Conservation (phyloP, 2,888 invertebrate genomes). For the Athripsodes cinereus region DNA sequence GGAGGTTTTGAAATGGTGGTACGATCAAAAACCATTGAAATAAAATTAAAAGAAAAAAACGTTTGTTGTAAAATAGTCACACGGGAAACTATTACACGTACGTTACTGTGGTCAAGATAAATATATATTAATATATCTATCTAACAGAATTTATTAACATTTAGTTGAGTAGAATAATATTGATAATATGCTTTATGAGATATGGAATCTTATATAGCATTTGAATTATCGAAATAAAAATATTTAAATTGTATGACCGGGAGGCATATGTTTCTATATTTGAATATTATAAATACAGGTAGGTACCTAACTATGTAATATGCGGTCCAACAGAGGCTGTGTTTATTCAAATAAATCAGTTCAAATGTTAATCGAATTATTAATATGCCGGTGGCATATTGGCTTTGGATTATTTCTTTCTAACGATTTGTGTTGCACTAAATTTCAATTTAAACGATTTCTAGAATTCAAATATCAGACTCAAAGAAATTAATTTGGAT, state of each 20-base stretch:
- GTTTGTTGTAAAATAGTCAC: background rate
- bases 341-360: conserved; percentile 19
- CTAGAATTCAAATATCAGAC: too few species aligned
- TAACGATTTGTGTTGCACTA: too few species aligned
- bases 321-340: conserved; percentile 10
- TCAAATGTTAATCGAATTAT: conserved; percentile 21
- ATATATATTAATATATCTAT: too few species aligned
- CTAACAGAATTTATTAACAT: background rate
- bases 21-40: background rate
- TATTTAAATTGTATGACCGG: conserved; percentile 6
- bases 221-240: too few species aligned
- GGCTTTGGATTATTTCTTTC: background rate
- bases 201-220: too few species aligned
- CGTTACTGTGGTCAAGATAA: background rate
- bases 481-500: too few species aligned
- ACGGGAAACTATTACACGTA: conserved; percentile 4
- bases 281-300: too few species aligned
- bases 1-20: too few species aligned
- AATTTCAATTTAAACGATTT: background rate
- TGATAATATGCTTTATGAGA: background rate
- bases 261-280: too few species aligned
- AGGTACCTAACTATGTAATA: too few species aligned
- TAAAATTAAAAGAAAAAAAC: background rate
- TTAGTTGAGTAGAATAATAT: background rate
- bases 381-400: conserved; percentile 11